Conservation (phyloP, 2,888 invertebrate species). For the Ceramica pisi region DNA sequence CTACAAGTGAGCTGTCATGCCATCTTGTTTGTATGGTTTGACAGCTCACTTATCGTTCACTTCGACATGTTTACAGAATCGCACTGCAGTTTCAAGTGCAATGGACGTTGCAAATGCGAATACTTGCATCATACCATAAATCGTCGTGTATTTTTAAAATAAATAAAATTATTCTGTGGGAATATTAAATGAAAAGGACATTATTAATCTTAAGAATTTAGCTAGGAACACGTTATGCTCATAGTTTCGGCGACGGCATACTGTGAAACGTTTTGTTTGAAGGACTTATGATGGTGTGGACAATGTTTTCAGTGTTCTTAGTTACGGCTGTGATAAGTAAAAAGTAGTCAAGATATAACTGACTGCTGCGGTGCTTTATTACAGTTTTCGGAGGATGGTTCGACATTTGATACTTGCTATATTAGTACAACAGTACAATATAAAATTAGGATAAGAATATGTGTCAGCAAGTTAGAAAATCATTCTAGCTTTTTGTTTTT, state of each 20-base stretch:
- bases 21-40: too few relatives aligned
- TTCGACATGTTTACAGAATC: too few relatives aligned
- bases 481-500: conserved; percentile 28
- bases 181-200: conserved; percentile 50
- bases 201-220: conserved; percentile 51
- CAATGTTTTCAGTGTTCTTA: conserved; percentile 73
- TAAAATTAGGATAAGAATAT: conserved; percentile 18
- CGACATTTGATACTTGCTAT: conserved; percentile 57
- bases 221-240: conserved; percentile 43
- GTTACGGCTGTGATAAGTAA: conserved; percentile 82
- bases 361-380: conserved; percentile 51
- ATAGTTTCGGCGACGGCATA: conserved; percentile 20
- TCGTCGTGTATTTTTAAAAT: conserved; percentile 15
- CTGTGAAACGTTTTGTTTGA: conserved; percentile 27
- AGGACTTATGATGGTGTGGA: conserved; percentile 50
- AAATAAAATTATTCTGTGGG: conserved; percentile 33
- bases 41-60: too few relatives aligned
- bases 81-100: conserved; percentile 43
- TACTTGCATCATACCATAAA: conserved; percentile 13
- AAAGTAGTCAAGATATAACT: conserved; percentile 60
- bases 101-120: conserved; percentile 34
- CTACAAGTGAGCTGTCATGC: too few relatives aligned
- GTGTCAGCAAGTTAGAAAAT: conserved; percentile 20
- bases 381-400: conserved; percentile 38
- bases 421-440: conserved; percentile 55